A percentile compares a stretch with the other conserved stretches of the same genome.
Evolutionary conservation across 2,113 vertebrate genomes (phyloP).

Genomic region (Centropus bengalensis): DNA sequence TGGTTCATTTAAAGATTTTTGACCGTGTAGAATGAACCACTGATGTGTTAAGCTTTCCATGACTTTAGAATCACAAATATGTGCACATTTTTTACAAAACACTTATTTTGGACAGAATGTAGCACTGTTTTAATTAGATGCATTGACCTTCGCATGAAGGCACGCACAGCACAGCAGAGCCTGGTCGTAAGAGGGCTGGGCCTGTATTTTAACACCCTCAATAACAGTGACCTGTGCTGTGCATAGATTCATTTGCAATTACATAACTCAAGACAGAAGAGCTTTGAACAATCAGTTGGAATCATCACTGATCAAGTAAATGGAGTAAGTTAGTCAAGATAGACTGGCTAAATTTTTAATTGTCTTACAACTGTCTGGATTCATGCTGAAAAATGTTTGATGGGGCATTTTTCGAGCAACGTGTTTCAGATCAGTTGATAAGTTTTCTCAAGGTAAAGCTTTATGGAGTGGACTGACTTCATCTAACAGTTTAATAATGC

Average conservation of each 20-base stretch:
- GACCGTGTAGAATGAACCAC: background rate
- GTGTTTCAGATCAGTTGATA: background rate
- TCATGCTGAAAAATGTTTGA: background rate
- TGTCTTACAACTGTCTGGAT: background rate
- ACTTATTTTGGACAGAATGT: background rate
- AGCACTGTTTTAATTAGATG: background rate
- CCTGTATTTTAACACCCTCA: background rate
- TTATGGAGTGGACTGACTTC: background rate
- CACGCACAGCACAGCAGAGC: fast-evolving
- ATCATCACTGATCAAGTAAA: background rate
- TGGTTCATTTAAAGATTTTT: background rate
- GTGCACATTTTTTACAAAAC: background rate
- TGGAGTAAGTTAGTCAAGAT: background rate
- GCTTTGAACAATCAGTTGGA: background rate
- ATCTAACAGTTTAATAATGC: background rate
- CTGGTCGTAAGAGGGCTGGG: background rate
- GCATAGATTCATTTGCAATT: background rate
- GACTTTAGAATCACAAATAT: background rate
- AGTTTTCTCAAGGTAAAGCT: background rate
- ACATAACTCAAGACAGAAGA: background rate
- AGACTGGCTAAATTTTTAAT: background rate
- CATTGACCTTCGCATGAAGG: background rate
- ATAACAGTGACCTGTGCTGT: background rate
- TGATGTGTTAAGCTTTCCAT: background rate
- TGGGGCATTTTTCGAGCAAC: background rate